Conservation (phyloP, 2,797 vertebrate species). For the Chrosomus eos region DNA sequence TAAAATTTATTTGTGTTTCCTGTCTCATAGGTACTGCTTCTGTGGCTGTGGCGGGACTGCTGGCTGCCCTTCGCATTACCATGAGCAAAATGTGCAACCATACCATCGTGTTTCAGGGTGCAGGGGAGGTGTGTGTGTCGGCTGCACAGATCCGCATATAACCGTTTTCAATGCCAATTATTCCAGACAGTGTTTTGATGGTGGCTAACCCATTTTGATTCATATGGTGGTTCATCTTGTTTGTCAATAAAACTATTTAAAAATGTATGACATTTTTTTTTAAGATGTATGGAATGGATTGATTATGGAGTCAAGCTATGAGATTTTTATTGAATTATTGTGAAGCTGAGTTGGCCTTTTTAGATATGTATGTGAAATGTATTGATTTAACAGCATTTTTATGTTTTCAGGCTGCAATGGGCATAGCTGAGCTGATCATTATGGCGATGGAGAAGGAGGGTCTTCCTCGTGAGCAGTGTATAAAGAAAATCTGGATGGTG, state of each 20-base stretch:
- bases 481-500: constrained; percentile 96
- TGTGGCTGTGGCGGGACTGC: constrained; percentile 93
- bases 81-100: constrained; percentile 91
- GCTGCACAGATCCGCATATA: not conserved
- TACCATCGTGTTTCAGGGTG: constrained; percentile 94
- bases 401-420: constrained; percentile 88
- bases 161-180: not conserved
- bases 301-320: not conserved
- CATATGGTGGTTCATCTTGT: not conserved
- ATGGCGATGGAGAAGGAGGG: constrained; percentile 98
- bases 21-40: constrained; percentile 87
- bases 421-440: constrained; percentile 91
- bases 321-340: not conserved
- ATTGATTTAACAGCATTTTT: not conserved
- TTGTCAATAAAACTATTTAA: not conserved
- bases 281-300: not conserved
- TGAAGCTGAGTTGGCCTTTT: not conserved
- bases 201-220: constrained; percentile 12
- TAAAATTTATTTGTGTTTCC: not conserved
- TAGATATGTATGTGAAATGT: not conserved
- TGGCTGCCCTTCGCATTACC: constrained; percentile 91
- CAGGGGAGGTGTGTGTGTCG: constrained; percentile 86
- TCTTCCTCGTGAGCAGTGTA: constrained; percentile 75
- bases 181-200: not conserved
- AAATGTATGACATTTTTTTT: not conserved